Evolutionary conservation across 2,113 vertebrate genomes (phyloP), one percentile per base, ranked within the genome.

Genomic region (Paradisaea rubra): DNA sequence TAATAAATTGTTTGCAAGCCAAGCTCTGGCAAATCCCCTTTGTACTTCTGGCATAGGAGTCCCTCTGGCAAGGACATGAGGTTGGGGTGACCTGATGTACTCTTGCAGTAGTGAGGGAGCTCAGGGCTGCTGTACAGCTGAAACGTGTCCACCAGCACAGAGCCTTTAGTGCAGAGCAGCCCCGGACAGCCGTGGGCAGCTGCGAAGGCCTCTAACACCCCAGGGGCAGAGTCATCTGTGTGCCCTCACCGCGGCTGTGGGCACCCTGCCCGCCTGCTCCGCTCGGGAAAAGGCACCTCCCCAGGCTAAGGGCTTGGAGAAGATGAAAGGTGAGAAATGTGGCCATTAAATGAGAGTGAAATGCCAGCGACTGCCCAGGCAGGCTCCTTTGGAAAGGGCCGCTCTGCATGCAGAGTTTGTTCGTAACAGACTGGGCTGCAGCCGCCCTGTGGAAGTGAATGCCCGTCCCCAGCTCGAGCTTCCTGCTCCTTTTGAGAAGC

Each of bases 1-100:
- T 91, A 82, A 73, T 87, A 69, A 81, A 21, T 52, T 76, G 21
- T 53, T 81, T 89, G 41, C 57, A 81, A 79, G 70, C 78, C 70
- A 89, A 53, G 45, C 54, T 82, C 81, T 94, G 66, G 66, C 45
- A 91, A 61, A 42, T 81, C 41, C 61, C 33, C 28, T 57, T 59
- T 47, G 50, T 93, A 37, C 41, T 89, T 76, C 57, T 77, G 74
- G 60, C 74, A 22, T 3, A 13, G 59, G 28, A 71, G 63, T 91
- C 57, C 16, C 45, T 57, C 37, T 71, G 81, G 56, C 53, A 61
- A 89, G 53, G 50, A 41, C 39, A 13, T 3, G 35, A 87, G 35
- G 2, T 10, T 78, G 27, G 23, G 11, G 39, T 85, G 61, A 86
- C 57, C 44, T 33, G 44, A n/a, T 0, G 5, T 45, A 18, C 28